Base-by-base conservation (phyloP, 2,888 invertebrate genomes). In the Xestobium rufovillosum region DNA sequence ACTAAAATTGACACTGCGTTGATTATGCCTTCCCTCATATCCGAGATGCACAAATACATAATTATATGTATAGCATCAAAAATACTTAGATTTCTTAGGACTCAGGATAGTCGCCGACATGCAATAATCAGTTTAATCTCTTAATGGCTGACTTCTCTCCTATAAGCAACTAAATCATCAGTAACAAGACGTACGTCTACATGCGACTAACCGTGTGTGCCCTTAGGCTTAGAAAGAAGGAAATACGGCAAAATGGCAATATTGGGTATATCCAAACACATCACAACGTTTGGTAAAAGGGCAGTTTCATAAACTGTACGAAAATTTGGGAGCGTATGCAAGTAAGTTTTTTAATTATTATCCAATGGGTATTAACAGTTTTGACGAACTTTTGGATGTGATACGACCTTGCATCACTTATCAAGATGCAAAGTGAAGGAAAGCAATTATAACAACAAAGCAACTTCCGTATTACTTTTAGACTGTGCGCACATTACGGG, bases 341-440 rank as follows among this genome's bases (percentile, higher is more conserved):
- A 30, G 28, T 10, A 34, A 38, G 16, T 38, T 33, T 33, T 32
- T 12, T 12, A 31, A 31, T 14, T 34, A 28, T 38, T 38, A 38
- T 38, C 34, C 16, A 10, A 34, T 38, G 23, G 23, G 38, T 34
- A 17, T 34, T 29, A 29, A 29, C 23, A 38, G 34, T 15, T 38
- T 38, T 19, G 32, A 38, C 23, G 14, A 33, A 33, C 38, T 38
- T 33, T 23, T 38, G 23, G 19, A 28, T 23, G 13, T 37, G 26
- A 37, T 37, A 37, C 14, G 33, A 13, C 31, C 31, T 14, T 33
- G 15, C 16, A 26, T 33, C 14, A 28, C 33, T 23, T 28, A 38
- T 25, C 17, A 34, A 17, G 30, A 34, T 29, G 34, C 23, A n/a
- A 38, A 38, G 14, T 38, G 38, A 23, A 38, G 34, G 27, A 38